Percentiles rank a stretch among this genome's conserved stretches.
Evolutionary conservation across 2,113 vertebrate species (phyloP).

Genomic region (Zeus faber): DNA sequence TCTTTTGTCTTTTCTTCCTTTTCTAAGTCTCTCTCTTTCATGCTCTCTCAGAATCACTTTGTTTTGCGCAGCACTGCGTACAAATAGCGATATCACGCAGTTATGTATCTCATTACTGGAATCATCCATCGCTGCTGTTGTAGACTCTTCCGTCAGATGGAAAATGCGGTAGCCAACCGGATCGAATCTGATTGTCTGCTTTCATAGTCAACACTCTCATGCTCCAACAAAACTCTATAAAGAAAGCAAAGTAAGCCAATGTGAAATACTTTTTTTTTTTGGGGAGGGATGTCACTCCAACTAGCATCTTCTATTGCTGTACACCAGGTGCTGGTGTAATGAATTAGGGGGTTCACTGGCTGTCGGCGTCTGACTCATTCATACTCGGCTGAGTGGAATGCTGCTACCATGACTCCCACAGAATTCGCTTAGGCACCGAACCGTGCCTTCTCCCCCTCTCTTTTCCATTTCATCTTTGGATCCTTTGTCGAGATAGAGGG

Average conservation of each 20-base stretch:
- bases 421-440: constrained; percentile 18
- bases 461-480: not conserved
- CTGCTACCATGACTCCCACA: constrained; percentile 28
- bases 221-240: constrained; percentile 1
- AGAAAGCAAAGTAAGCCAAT: not conserved
- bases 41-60: too few species aligned
- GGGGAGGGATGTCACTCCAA: constrained; percentile 12
- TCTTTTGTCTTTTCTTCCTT: not conserved
- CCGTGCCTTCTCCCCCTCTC: not conserved
- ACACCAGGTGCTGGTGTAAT: constrained; percentile 35
- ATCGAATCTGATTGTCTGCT: constrained; percentile 6
- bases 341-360: constrained; percentile 34
- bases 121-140: too few species aligned
- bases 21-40: not conserved
- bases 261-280: constrained; percentile 3
- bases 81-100: too few species aligned
- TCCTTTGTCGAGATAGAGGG: not conserved
- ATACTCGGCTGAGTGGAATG: constrained; percentile 22
- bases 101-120: too few species aligned
- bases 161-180: not conserved
- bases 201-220: constrained; percentile 7
- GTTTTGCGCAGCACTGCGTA: too few species aligned
- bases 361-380: constrained; percentile 34
- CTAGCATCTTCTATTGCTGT: constrained; percentile 2
- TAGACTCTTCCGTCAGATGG: too few species aligned